phyloP scores from a whole-genome alignment of 2,797 vertebrate genomes.

The Uromys caudimaculatus region DNA sequence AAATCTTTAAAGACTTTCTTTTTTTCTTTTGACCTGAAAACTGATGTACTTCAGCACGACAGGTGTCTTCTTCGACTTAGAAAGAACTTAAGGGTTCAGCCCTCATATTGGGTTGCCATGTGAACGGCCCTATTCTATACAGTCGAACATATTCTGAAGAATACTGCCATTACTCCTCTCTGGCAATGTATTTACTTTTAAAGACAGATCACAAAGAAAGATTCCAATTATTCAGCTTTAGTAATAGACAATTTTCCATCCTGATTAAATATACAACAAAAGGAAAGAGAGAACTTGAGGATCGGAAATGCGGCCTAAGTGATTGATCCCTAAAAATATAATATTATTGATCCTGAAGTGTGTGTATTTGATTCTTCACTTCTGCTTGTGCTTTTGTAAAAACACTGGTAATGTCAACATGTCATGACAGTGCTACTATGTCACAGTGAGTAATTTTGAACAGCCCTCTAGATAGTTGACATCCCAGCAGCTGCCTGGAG shows the following conservation, averaged over 20 bases:
- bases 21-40: slow-evolving; percentile 56
- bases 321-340: slow-evolving; percentile 47
- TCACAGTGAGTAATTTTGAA: slow-evolving; percentile 58
- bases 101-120: slow-evolving; percentile 35
- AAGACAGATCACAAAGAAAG: slow-evolving; percentile 63
- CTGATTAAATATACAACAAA: slow-evolving; percentile 21
- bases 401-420: slow-evolving; percentile 58
- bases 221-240: slow-evolving; percentile 45
- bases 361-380: slow-evolving; percentile 56
- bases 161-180: slow-evolving; percentile 53
- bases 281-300: not conserved
- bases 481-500: not conserved
- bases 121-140: slow-evolving; percentile 43
- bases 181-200: slow-evolving; percentile 62
- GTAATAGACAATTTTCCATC: not conserved
- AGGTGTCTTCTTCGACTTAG: slow-evolving; percentile 21
- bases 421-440: slow-evolving; percentile 48
- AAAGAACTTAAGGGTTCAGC: slow-evolving; percentile 24
- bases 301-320: not conserved
- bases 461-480: slow-evolving; percentile 8
- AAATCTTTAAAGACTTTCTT: slow-evolving; percentile 61
- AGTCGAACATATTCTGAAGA: slow-evolving; percentile 57
- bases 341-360: slow-evolving; percentile 58
- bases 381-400: slow-evolving; percentile 60
- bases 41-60: slow-evolving; percentile 62